Evolutionary conservation across 2,113 vertebrate genomes (phyloP), one percentile per base, ranked within the genome.

Genomic region (Ellobius talpinus): DNA sequence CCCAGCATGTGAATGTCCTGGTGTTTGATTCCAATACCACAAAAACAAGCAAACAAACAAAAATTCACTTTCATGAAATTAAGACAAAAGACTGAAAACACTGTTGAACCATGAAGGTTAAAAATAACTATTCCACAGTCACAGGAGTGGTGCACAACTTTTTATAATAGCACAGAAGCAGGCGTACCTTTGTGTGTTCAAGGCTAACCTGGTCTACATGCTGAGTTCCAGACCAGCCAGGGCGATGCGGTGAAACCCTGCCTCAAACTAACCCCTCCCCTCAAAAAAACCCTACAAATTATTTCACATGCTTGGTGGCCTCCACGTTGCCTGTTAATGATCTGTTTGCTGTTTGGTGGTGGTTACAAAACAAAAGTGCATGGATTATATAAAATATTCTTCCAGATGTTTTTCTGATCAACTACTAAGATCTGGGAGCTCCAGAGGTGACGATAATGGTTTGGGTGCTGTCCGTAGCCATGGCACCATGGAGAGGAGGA

Each of bases 301-400:
- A 74, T 45, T 63, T 63, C 24, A 73, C 17, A 55, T 63, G 24
- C 36, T 93, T 63, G 7, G 7, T n/a, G 36, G 58, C 58, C 87
- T 96, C 84, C 92, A 76, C 58, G 63, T 65, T 95, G 16, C 29
- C 55, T 90, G 39, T 77, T 42, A 65, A 86, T 91, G 52, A 26
- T 81, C 36, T 73, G 52, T 72, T 82, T 33, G 91, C 33, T 65
- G 16, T 89, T 95, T 84, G n/a, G n/a, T 39, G n/a, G n/a, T 39
- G 13, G n/a, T 39, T 29, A 84, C 14, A 84, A 63, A 84, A 63
- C 42, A 63, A 29, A 84, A 84, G 81, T 63, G 1, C 14, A 19
- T 47, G 52, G 7, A 88, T 36, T 84, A 0, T 68, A 78, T 89
- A 89, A 96, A 93, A 70, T 58, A 89, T 72, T 96, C 65, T 72